phyloP scores from a whole-genome alignment of 2,797 vertebrate species.

The Sebastes wilsoni region DNA sequence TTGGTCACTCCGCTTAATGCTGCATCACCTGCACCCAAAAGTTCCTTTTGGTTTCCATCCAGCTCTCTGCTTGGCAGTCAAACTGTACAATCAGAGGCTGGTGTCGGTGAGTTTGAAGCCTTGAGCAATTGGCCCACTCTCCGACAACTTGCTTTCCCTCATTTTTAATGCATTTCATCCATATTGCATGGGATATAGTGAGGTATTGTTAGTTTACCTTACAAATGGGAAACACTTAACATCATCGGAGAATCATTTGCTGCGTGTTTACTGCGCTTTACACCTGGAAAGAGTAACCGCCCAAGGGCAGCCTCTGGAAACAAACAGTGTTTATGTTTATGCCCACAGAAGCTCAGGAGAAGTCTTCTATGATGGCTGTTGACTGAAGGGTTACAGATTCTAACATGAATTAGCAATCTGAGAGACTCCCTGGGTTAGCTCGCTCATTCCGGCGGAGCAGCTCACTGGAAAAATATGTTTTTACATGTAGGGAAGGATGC shows the following conservation, averaged over 20 bases:
- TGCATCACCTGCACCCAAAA: not conserved
- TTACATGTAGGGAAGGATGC: not conserved
- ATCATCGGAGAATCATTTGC: not conserved
- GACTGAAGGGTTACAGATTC: not conserved
- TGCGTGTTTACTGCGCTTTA: not conserved
- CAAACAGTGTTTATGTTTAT: not conserved
- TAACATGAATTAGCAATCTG: not conserved
- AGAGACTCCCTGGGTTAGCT: not conserved
- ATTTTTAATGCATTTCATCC: conserved; percentile 62
- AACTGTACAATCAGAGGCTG: not conserved
- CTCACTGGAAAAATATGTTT: not conserved
- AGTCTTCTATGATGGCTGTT: not conserved
- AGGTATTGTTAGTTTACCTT: conserved; percentile 20
- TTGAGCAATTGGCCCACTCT: not conserved
- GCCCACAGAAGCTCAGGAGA: not conserved
- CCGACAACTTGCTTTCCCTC: not conserved
- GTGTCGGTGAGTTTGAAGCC: not conserved
- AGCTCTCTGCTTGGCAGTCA: not conserved
- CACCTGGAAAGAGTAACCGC: not conserved
- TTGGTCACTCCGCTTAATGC: not conserved
- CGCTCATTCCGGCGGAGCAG: not conserved
- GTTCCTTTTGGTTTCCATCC: not conserved
- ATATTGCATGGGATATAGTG: conserved; percentile 46
- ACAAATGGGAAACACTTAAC: conserved; percentile 15
- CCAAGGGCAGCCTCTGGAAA: not conserved